phyloP scores from a whole-genome alignment of 2,113 vertebrate genomes.

The Sinosuthora webbiana region DNA sequence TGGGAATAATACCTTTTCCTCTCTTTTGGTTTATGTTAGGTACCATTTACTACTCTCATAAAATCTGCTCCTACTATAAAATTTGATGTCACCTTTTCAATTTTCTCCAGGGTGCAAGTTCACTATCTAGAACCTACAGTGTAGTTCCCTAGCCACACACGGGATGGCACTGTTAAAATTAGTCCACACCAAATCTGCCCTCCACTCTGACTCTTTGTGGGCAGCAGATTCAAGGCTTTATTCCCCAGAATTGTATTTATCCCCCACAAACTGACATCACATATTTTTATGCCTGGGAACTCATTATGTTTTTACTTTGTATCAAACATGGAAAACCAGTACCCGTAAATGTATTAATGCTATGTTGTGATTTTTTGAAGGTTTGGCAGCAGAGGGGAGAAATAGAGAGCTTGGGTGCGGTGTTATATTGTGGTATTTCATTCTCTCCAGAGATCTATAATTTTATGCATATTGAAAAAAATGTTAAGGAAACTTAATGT shows the following conservation, averaged over 20 bases:
- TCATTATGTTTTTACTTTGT: conserved; percentile 7
- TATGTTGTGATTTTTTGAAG: conserved; percentile 7
- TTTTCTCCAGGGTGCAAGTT: background rate
- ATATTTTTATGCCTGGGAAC: background rate
- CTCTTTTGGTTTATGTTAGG: background rate
- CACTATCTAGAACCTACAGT: background rate
- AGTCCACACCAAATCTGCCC: background rate
- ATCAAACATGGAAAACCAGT: conserved; percentile 5
- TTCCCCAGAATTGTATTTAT: background rate
- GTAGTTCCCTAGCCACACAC: conserved; percentile 34
- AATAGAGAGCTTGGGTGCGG: background rate
- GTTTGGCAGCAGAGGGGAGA: conserved; percentile 51
- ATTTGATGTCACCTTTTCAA: background rate
- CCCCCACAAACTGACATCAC: background rate
- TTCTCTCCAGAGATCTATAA: conserved; percentile 64
- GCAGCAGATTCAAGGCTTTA: background rate
- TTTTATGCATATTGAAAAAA: conserved; percentile 66
- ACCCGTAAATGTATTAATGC: conserved; percentile 3
- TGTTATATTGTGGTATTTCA: conserved; percentile 57
- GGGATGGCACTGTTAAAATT: conserved; percentile 60
- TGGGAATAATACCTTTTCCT: background rate
- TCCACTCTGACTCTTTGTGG: background rate
- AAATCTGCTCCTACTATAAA: background rate
- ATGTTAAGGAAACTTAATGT: conserved; percentile 57
- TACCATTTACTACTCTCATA: background rate